These are phyloP conservation scores for Temnothorax curvispinosus DNA, from an alignment of 1,140 invertebrate genomes.

Conservation along the genomic window DNA sequence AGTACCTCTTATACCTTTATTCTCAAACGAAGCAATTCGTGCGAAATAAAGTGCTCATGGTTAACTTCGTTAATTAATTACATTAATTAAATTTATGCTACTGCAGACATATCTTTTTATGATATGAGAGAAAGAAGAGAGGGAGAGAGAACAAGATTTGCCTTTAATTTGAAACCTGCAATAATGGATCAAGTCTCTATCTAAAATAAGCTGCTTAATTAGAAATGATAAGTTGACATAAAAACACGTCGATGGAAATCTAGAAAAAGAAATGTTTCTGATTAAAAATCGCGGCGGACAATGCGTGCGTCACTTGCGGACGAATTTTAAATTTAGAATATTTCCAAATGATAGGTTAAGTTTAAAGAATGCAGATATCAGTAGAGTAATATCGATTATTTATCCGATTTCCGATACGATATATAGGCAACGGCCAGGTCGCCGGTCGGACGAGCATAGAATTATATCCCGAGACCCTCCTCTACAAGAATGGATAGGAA, in stretches of 20 bases:
- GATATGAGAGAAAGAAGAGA: background rate
- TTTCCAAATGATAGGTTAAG: too few species aligned
- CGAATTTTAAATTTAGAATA: too few species aligned
- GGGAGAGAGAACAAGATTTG: background rate
- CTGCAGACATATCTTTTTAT: background rate
- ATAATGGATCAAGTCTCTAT: background rate
- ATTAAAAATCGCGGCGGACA: background rate
- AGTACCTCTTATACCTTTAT: slow-evolving; percentile 2
- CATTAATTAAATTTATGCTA: background rate
- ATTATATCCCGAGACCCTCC: too few species aligned
- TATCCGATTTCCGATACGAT: too few species aligned
- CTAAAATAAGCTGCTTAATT: background rate
- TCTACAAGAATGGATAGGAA: too few species aligned
- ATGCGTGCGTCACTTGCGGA: background rate
- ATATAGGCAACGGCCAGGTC: too few species aligned
- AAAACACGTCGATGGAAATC: background rate
- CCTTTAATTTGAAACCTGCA: background rate
- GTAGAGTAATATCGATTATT: too few species aligned
- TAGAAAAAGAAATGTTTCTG: background rate
- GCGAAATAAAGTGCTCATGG: background rate
- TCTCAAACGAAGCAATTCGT: background rate
- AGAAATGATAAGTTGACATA: background rate
- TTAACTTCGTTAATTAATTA: slow-evolving; percentile 11
- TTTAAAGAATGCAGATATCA: too few species aligned
- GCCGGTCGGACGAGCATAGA: too few species aligned